Evolutionary conservation across 2,113 vertebrate species (phyloP), one percentile per base, ranked within the genome.

Genomic region (Gasterosteus nipponicus): DNA sequence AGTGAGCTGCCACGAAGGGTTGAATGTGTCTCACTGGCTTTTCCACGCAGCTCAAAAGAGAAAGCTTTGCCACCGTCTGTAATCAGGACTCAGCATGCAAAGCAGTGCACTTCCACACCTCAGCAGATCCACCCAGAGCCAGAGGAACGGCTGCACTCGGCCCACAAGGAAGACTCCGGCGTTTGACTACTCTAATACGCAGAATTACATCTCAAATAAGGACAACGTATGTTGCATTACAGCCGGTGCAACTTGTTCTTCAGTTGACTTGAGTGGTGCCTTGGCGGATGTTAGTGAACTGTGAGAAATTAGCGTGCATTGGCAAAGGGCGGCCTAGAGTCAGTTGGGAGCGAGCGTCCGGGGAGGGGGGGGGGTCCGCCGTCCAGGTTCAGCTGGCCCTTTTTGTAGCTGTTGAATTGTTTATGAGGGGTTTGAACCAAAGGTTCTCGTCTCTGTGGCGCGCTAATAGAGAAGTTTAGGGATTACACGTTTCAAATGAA

Each of bases 11-110:
- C 58, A 26, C 42, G 75, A 42, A 19, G 56, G 54, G 19, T 14
- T 33, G 64, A 22, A 5, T 12, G 58, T 10, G 44, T 77, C 53
- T 70, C 57, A 66, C 11, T 19, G 8, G 26, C 41, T 76, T 26
- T 41, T 10, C 19, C 2, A 7, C 46, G 33, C 10, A 67, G 54
- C 26, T 53, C 62, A 57, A 74, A 3, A n/a, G 81, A 70, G 10
- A 12, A 56, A 44, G 72, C 54, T 61, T 73, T 79, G 19, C 64
- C 59, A 16, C 61, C 51, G 61, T 57, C 65, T 62, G 69, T 87
- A 79, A 93, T 93, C 90, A 59, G 47, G 47, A 38, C 12, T 66
- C 19, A 58, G 10, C 77, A 92, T 93, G 90, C 90, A 92, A 94
- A 92, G 26, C 73, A 59, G 7, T 26, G n/a, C 35, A n/a, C 35